Evolutionary conservation across 2,113 vertebrate genomes (phyloP).

Genomic region (Sander lucioperca): DNA sequence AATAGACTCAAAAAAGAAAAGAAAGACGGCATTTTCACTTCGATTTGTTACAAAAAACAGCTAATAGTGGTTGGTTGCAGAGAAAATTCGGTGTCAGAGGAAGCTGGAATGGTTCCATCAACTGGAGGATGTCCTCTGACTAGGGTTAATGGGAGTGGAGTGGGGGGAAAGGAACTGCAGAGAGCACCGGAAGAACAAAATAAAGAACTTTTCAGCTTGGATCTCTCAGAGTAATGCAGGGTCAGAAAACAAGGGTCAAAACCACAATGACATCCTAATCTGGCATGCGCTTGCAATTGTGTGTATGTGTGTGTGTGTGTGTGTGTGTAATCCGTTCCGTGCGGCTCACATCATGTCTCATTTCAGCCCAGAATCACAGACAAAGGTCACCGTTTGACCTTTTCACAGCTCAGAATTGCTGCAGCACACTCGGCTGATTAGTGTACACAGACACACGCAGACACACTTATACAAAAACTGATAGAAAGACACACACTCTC

Average conservation of each 20-base stretch:
- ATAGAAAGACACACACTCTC: slow-evolving; percentile 42
- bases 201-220: slow-evolving; percentile 79
- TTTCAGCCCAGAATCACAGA: slow-evolving; percentile 77
- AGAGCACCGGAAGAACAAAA: slow-evolving; percentile 66
- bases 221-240: slow-evolving; percentile 77
- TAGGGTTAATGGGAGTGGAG: slow-evolving; percentile 83
- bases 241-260: slow-evolving; percentile 79
- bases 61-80: slow-evolving; percentile 76
- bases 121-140: slow-evolving; percentile 80
- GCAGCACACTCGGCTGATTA: slow-evolving; percentile 65
- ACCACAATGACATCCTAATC: slow-evolving; percentile 76
- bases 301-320: slow-evolving; percentile 41
- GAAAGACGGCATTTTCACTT: slow-evolving; percentile 66
- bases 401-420: slow-evolving; percentile 74
- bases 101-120: slow-evolving; percentile 82
- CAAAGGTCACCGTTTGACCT: slow-evolving; percentile 81
- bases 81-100: slow-evolving; percentile 80
- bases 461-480: slow-evolving; percentile 25
- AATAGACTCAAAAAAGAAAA: slow-evolving; percentile 62
- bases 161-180: slow-evolving; percentile 65
- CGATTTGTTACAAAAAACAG: slow-evolving; percentile 76
- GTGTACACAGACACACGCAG: slow-evolving; percentile 40
- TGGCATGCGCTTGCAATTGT: slow-evolving; percentile 41
- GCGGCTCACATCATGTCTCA: slow-evolving; percentile 78
- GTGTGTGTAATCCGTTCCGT: slow-evolving; percentile 60